Conservation (phyloP, 1,140 invertebrate genomes). For the Kradibia gibbosae region DNA sequence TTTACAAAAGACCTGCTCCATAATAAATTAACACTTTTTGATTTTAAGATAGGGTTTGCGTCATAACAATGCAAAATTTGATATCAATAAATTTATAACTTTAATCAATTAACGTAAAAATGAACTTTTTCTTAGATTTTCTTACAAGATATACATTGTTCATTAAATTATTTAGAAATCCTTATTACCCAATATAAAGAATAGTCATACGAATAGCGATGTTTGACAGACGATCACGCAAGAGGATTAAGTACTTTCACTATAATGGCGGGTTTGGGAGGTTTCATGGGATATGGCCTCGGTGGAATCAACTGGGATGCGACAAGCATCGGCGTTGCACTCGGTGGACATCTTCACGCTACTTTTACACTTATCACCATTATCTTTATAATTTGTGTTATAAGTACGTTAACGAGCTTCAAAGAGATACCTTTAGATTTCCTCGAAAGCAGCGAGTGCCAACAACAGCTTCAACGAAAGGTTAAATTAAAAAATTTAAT, state of each 20-base stretch:
- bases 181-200: background rate
- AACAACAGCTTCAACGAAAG: constrained; percentile 65
- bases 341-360: constrained; percentile 91
- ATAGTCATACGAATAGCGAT: background rate
- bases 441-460: constrained; percentile 70
- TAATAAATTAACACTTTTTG: too few relatives aligned
- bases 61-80: too few relatives aligned
- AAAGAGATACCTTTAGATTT: constrained; percentile 86
- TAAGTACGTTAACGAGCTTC: constrained; percentile 88
- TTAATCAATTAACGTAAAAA: too few relatives aligned
- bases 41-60: too few relatives aligned
- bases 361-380: constrained; percentile 92
- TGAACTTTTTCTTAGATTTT: too few relatives aligned
- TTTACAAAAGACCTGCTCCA: too few relatives aligned
- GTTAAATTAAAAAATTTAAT: constrained; percentile 49
- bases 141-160: too few relatives aligned
- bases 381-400: constrained; percentile 87
- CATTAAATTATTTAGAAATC: too few relatives aligned
- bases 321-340: constrained; percentile 81
- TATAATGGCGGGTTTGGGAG: constrained; percentile 95
- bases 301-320: constrained; percentile 95
- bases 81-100: too few relatives aligned
- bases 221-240: constrained; percentile 86
- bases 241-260: constrained; percentile 95
- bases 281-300: constrained; percentile 93